Percentiles rank a stretch among this genome's conserved stretches.
Conservation (phyloP, 2,797 vertebrate genomes). For the Clamator glandarius region DNA sequence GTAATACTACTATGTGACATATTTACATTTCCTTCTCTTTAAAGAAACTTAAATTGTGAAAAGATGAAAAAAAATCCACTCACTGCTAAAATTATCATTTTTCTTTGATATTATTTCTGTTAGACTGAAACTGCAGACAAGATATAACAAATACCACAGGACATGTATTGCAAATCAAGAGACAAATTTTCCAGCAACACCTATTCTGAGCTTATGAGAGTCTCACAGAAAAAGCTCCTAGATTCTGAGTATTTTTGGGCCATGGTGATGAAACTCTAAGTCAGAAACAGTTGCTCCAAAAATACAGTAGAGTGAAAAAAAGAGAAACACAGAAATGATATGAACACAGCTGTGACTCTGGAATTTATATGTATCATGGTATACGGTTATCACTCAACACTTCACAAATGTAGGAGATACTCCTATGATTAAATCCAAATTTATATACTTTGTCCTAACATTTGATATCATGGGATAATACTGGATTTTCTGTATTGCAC, state of each 20-base stretch:
- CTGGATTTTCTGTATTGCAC: neutral
- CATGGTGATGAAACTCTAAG: neutral
- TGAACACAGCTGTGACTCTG: neutral
- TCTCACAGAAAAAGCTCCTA: neutral
- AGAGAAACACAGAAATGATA: neutral
- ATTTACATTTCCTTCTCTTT: neutral
- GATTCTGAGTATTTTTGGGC: neutral
- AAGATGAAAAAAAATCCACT: neutral
- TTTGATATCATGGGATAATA: neutral
- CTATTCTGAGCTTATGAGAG: neutral
- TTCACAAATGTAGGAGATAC: neutral
- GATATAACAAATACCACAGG: neutral
- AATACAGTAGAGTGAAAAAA: neutral
- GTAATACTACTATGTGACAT: neutral
- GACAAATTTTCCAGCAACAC: neutral
- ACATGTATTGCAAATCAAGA: neutral
- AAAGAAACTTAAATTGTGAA: neutral
- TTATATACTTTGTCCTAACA: neutral
- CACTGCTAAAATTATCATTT: neutral
- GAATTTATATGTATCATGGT: neutral
- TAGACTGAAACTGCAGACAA: neutral
- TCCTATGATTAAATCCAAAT: neutral
- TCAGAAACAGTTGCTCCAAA: neutral
- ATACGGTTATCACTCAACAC: neutral
- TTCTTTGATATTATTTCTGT: neutral